These are phyloP conservation scores for Phaenicophaeus curvirostris DNA, from an alignment of 2,797 vertebrate species.

Conservation along the genomic window DNA sequence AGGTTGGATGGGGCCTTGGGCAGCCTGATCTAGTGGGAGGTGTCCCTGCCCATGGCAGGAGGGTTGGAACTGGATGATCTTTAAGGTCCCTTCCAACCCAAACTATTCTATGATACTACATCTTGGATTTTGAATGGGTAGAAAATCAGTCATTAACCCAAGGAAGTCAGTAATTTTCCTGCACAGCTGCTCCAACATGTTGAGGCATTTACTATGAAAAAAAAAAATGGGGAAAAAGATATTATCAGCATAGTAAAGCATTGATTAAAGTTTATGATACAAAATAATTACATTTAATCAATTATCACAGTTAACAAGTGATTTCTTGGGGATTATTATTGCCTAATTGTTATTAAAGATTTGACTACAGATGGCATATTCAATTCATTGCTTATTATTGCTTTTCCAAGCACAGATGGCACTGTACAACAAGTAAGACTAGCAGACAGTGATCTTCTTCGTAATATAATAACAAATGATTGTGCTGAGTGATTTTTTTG, in stretches of 20 bases:
- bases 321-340: conserved; percentile 70
- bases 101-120: not conserved
- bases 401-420: conserved; percentile 77
- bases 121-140: conserved; percentile 33
- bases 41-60: no score
- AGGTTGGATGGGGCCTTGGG: no score
- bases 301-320: conserved; percentile 71
- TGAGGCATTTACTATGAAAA: not conserved
- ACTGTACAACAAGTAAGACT: conserved; percentile 62
- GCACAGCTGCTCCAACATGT: conserved; percentile 34
- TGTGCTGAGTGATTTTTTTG: conserved; percentile 30
- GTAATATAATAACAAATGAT: conserved; percentile 58
- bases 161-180: conserved; percentile 59
- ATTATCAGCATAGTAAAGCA: conserved; percentile 66
- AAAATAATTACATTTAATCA: conserved; percentile 73
- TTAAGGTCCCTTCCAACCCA: no score
- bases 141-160: conserved; percentile 57
- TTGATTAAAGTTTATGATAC: conserved; percentile 70
- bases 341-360: conserved; percentile 73
- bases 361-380: conserved; percentile 71
- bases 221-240: not conserved
- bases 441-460: conserved; percentile 63
- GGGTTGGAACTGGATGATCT: no score
- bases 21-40: no score
- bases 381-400: conserved; percentile 74